Evolutionary conservation across 2,888 invertebrate species (phyloP).

Genomic region (Apamea crenata): DNA sequence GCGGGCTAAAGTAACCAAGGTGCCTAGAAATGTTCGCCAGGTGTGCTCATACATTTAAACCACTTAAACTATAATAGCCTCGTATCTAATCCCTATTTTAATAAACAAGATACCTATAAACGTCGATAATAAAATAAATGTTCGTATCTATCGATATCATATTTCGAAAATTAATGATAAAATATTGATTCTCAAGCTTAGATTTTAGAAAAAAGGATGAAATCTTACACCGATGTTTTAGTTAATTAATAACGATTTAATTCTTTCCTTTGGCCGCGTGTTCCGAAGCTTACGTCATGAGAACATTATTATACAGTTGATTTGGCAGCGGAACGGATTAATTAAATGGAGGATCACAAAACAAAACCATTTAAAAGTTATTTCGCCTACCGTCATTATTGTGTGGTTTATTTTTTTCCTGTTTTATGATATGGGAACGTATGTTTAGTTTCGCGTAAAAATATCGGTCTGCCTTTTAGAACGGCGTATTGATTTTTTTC

Average conservation of each 20-base stretch:
- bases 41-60: conserved; percentile 51
- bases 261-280: conserved; percentile 51
- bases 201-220: conserved; percentile 56
- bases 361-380: conserved; percentile 66
- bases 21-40: conserved; percentile 48
- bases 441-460: conserved; percentile 27
- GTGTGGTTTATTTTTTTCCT: conserved; percentile 60
- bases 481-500: neutral
- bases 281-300: conserved; percentile 67
- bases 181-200: conserved; percentile 58
- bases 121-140: conserved; percentile 60
- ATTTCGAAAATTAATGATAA: conserved; percentile 62
- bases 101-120: conserved; percentile 62
- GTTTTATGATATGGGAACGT: conserved; percentile 17
- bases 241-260: conserved; percentile 58
- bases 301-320: conserved; percentile 63
- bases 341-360: conserved; percentile 65
- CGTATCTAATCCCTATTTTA: conserved; percentile 56
- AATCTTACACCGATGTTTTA: conserved; percentile 59
- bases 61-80: conserved; percentile 48
- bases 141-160: conserved; percentile 58
- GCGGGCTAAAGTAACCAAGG: conserved; percentile 37
- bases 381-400: conserved; percentile 66
- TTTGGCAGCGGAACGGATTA: conserved; percentile 69
- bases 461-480: neutral